Evolutionary conservation across 2,113 vertebrate species (phyloP), one percentile per base, ranked within the genome.

Genomic region (Astur gentilis): DNA sequence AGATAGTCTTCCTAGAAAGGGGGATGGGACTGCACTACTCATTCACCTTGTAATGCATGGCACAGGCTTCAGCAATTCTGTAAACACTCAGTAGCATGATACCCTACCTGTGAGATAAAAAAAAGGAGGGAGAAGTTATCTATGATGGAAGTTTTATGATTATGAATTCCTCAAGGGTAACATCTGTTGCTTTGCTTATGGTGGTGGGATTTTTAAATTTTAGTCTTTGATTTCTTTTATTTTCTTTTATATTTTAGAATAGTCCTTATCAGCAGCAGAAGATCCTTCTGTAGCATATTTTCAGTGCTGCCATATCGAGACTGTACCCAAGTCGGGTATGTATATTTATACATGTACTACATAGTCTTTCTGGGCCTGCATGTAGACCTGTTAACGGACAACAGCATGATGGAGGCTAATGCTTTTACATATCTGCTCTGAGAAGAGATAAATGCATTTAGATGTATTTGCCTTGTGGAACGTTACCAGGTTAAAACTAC

Each of bases 281-380:
- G 99, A 99, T 99, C 99, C 98, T 99, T 99, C 98, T 99, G 99
- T 99, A 99, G 99, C 99, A 99, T 99, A 98, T 99, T 99, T 99
- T 99, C 99, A 98, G 99, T 99, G 98, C 99, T 99, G 98, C 99
- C 99, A 81, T 99, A 99, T 98, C 99, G 99, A 97, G 99, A 99
- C 99, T 99, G 98, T 98, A 99, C 99, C 98, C 99, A 99, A 98
- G 97, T 98, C 97, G 99, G 99, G 99, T 99, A 99, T 98, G 99
- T 99, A 99, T 99, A 95, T 90, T 94, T 97, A 90, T 95, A 96
- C 25, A 6, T 93, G 86, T 96, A 96, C 94, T 95, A 85, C 34
- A 70, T 55, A 91, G 94, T 90, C 70, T 94, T 91, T 93, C 40
- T 92, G 91, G 77, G 64, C 93, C 83, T 96, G 94, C 93, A 93